Evolutionary conservation across 2,113 vertebrate genomes (phyloP).

Genomic region (Atractosteus spatula): DNA sequence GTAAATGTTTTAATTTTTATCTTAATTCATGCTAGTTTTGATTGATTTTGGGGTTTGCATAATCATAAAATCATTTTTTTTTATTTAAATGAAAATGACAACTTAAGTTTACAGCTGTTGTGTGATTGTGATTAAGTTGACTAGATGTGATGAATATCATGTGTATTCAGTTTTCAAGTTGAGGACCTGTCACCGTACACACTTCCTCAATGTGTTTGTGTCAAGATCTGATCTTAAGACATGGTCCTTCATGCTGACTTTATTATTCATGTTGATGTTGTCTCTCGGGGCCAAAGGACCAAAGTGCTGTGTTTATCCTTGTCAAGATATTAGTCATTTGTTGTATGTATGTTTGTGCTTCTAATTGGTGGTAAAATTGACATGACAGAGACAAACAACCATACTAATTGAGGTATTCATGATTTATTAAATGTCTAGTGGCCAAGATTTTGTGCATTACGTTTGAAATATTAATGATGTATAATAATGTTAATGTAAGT

Average conservation of each 20-base stretch:
- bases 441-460: constrained; percentile 41
- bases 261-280: neutral
- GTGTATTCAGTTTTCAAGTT: too few relatives aligned
- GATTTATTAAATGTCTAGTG: constrained; percentile 21
- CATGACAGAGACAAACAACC: constrained; percentile 6
- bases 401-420: neutral
- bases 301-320: neutral
- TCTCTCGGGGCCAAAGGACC: neutral
- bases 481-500: constrained; percentile 47
- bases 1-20: too few relatives aligned
- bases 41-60: too few relatives aligned
- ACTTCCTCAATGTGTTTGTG: neutral
- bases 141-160: too few relatives aligned
- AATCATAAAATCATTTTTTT: too few relatives aligned
- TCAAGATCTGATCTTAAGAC: neutral
- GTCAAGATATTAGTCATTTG: constrained; percentile 1
- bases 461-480: constrained; percentile 52
- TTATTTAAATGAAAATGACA: too few relatives aligned
- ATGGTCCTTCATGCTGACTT: neutral
- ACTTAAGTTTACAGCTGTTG: too few relatives aligned
- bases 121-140: too few relatives aligned
- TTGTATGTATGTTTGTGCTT: constrained; percentile 20
- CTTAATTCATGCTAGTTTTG: too few relatives aligned
- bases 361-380: constrained; percentile 10
- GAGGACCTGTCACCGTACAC: neutral